These are phyloP conservation scores for Adineta ricciae DNA, from an alignment of 2,888 invertebrate species.

Conservation along the genomic window DNA sequence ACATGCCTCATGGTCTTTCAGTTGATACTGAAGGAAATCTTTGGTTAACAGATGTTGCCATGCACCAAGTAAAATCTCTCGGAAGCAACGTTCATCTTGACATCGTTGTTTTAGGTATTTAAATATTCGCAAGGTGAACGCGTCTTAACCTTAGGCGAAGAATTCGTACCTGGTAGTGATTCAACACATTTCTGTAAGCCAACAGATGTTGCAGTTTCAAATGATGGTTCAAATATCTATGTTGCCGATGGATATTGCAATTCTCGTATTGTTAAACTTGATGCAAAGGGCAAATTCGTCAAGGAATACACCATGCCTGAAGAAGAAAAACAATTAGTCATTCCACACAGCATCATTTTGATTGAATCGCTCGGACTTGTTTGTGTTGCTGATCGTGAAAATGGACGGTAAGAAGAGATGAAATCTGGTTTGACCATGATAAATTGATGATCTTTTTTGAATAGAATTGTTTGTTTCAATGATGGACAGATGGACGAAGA, in stretches of 20 bases:
- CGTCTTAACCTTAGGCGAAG: conserved; percentile 60
- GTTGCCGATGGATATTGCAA: conserved; percentile 87
- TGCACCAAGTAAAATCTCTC: conserved; percentile 44
- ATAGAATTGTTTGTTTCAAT: conserved; percentile 29
- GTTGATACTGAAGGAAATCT: conserved; percentile 44
- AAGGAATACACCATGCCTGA: conserved; percentile 36
- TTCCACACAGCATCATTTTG: conserved; percentile 79
- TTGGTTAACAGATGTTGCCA: conserved; percentile 50
- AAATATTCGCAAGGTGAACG: not conserved
- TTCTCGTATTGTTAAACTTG: conserved; percentile 65
- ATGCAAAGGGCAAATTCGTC: conserved; percentile 56
- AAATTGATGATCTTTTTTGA: too few relatives aligned
- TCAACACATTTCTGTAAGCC: conserved; percentile 79
- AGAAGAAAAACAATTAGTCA: conserved; percentile 38
- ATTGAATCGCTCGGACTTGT: conserved; percentile 73
- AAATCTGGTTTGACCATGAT: too few relatives aligned
- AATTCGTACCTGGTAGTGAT: conserved; percentile 71
- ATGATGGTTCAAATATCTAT: conserved; percentile 67
- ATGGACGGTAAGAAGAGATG: conserved; percentile 59
- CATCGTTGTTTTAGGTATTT: not conserved
- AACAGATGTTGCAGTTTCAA: conserved; percentile 76
- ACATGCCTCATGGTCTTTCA: conserved; percentile 48
- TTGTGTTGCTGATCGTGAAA: conserved; percentile 89
- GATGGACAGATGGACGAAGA: not conserved
- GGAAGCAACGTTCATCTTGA: too few relatives aligned